Evolutionary conservation across 2,888 invertebrate genomes (phyloP), one percentile per base, ranked within the genome.

Genomic region (Nomada flava): DNA sequence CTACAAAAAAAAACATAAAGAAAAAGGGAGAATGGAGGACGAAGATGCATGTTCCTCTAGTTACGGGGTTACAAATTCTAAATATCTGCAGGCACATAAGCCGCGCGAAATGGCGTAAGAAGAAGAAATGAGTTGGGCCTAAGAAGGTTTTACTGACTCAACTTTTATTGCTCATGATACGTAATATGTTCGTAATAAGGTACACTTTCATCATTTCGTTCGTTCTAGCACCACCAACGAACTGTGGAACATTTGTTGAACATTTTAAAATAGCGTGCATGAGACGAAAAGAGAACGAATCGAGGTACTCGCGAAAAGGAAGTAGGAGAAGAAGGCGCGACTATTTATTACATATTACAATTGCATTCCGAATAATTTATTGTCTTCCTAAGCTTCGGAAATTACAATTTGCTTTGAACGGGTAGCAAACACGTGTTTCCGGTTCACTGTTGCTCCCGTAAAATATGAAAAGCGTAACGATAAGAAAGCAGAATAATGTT

Each of bases 131-230:
- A 84, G 82, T 86, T 83, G 86, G 86, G 85, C 86, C 85, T 86
- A 87, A 82, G 65, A 76, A 82, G 85, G 81, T 86, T 85, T 89
- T 88, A 85, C 89, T 85, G 90, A 88, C 90, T 91, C 92, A 86
- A 91, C 88, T 88, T 91, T 91, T 91, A 93, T 92, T 92, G 91
- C 92, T 92, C 92, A 92, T 91, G 90, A 80, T 79, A 79, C 68
- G 79, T 88, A 90, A 65, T 91, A 90, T 90, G 91, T 93, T 92
- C 92, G 89, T 92, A 93, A 91, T 91, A 91, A 91, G 88, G 83
- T 88, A 86, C 59, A 84, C 75, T 86, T 88, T 86, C 85, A 76
- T 85, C 85, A 91, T 90, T 89, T 84, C 81, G 88, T 88, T 91
- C 86, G 90, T 90, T 92, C 88, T 71, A 79, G 78, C 81, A 86